A percentile compares a stretch with the other conserved stretches of the same genome.
Evolutionary conservation across 2,797 vertebrate genomes (phyloP).

Genomic region (Loriculus beryllinus): DNA sequence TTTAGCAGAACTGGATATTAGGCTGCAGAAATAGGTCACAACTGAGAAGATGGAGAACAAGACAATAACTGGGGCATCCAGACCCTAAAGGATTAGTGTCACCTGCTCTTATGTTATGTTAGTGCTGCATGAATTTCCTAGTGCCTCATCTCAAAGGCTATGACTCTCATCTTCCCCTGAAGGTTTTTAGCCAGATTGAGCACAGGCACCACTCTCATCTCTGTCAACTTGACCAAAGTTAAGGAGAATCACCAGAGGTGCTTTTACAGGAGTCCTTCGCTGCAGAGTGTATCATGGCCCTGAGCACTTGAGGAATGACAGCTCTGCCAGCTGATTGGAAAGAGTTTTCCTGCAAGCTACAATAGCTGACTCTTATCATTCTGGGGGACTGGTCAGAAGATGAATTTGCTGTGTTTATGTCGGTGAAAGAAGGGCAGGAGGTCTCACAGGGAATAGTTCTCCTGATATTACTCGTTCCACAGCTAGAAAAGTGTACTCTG

Average conservation of each 20-base stretch:
- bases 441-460: background rate
- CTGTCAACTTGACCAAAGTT: background rate
- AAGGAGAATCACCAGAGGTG: background rate
- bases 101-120: background rate
- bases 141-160: background rate
- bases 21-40: conserved; percentile 13
- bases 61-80: background rate
- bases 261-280: background rate
- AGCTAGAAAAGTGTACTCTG: background rate
- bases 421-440: background rate
- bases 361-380: background rate
- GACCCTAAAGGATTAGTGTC: background rate
- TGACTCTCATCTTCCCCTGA: background rate
- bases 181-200: background rate
- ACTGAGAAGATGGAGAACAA: background rate
- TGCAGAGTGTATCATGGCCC: background rate
- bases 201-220: background rate
- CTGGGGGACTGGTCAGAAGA: background rate
- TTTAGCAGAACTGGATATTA: background rate
- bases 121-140: background rate
- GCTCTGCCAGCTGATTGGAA: background rate
- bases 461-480: background rate
- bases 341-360: background rate
- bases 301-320: background rate
- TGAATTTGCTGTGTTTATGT: background rate